These are phyloP conservation scores for Panulirus ornatus DNA, from an alignment of 1,140 invertebrate genomes.

Conservation along the genomic window DNA sequence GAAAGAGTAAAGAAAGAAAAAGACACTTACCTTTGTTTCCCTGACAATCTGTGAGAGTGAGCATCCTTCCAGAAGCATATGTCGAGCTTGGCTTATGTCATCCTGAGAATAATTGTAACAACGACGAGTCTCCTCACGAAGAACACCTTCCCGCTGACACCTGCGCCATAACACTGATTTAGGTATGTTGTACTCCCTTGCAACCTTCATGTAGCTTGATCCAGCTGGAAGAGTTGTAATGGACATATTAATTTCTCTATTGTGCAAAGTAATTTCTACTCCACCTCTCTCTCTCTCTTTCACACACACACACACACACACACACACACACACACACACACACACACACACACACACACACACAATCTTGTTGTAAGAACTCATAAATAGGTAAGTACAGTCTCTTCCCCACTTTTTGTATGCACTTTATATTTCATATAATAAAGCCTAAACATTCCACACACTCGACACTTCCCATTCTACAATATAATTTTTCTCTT, in stretches of 20 bases:
- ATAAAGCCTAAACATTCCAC: too few species aligned
- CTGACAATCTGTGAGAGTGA: constrained; percentile 43
- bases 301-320: constrained; percentile 2
- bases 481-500: too few species aligned
- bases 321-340: too few species aligned
- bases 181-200: constrained; percentile 59
- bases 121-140: not conserved
- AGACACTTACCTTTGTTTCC: constrained; percentile 46
- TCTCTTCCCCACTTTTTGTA: too few species aligned
- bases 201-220: constrained; percentile 64
- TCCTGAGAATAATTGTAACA: constrained; percentile 24
- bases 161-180: constrained; percentile 55
- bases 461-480: too few species aligned
- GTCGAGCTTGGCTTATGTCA: constrained; percentile 9
- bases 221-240: constrained; percentile 23
- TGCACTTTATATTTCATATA: too few species aligned
- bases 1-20: too few species aligned
- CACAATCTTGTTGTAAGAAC: too few species aligned
- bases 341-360: too few species aligned
- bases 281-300: not conserved
- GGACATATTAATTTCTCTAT: not conserved
- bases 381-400: too few species aligned
- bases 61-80: constrained; percentile 38
- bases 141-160: constrained; percentile 44
- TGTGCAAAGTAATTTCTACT: not conserved